Percentiles rank a stretch among this genome's conserved stretches.
Evolutionary conservation across 2,888 invertebrate species (phyloP).

Genomic region (Yponomeuta evonymella): DNA sequence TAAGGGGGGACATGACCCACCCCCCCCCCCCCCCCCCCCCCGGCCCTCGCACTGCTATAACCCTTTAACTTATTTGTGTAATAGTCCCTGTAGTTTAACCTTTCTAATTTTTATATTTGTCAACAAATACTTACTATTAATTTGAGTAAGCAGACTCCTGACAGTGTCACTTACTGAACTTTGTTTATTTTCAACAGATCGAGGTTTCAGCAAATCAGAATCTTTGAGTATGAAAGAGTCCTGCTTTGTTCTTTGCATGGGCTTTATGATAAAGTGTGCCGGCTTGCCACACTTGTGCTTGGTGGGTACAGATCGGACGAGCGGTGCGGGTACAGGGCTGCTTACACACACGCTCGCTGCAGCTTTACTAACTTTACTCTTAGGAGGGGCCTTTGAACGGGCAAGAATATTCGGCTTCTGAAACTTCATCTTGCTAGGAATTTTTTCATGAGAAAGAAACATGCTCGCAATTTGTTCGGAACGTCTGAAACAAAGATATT

Average conservation of each 20-base stretch:
- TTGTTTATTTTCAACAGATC: background rate
- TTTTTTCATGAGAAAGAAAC: slow-evolving; percentile 53
- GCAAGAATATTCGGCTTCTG: slow-evolving; percentile 65
- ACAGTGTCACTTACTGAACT: background rate
- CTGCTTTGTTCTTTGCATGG: slow-evolving; percentile 23
- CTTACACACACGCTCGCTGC: background rate
- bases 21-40: too few relatives aligned
- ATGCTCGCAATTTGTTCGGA: slow-evolving; percentile 28
- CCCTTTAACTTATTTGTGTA: too few relatives aligned
- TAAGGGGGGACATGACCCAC: background rate
- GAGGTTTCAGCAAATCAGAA: slow-evolving; percentile 18
- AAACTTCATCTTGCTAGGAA: slow-evolving; percentile 45
- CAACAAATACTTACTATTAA: slow-evolving; percentile 4
- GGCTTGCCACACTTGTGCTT: slow-evolving; percentile 21
- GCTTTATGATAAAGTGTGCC: slow-evolving; percentile 19
- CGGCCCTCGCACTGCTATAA: too few relatives aligned
- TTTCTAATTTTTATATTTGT: too few relatives aligned
- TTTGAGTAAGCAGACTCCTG: background rate
- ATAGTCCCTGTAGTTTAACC: too few relatives aligned
- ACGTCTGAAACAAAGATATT: background rate
- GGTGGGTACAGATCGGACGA: background rate
- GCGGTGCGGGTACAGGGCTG: background rate
- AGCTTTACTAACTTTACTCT: slow-evolving; percentile 1
- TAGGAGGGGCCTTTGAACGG: slow-evolving; percentile 34
- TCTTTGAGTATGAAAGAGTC: slow-evolving; percentile 26